Evolutionary conservation across 2,113 vertebrate genomes (phyloP).

Genomic region (Muscicapa adusta): DNA sequence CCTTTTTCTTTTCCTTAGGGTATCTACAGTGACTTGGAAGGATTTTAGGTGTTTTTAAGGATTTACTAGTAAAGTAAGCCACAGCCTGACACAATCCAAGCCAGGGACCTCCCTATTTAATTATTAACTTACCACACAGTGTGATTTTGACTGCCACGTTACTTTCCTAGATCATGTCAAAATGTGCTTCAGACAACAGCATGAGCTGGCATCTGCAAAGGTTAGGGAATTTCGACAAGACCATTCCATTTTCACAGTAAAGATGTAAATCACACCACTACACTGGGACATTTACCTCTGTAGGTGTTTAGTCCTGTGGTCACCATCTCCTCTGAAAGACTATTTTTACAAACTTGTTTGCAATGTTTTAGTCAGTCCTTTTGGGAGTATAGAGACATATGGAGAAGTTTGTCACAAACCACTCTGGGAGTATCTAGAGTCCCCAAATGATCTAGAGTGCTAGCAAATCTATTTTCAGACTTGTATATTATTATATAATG

Average conservation of each 20-base stretch:
- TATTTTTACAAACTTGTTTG: neutral
- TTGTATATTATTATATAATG: neutral
- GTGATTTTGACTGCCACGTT: neutral
- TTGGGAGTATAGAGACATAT: neutral
- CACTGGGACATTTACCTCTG: neutral
- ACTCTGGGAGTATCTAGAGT: neutral
- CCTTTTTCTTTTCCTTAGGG: neutral
- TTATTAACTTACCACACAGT: neutral
- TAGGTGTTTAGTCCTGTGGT: neutral
- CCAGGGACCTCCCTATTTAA: neutral
- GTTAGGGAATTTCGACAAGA: neutral
- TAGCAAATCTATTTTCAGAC: neutral
- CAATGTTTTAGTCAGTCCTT: neutral
- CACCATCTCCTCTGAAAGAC: neutral
- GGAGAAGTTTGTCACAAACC: neutral
- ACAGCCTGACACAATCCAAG: neutral
- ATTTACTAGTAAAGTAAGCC: neutral
- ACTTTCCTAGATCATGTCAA: neutral
- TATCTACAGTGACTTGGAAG: neutral
- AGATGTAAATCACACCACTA: neutral
- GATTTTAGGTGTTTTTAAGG: neutral
- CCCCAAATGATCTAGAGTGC: neutral
- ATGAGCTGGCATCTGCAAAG: neutral
- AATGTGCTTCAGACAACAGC: neutral
- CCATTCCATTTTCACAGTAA: neutral